Base-by-base conservation (phyloP, 2,797 vertebrate genomes). In the Valencia hispanica region DNA sequence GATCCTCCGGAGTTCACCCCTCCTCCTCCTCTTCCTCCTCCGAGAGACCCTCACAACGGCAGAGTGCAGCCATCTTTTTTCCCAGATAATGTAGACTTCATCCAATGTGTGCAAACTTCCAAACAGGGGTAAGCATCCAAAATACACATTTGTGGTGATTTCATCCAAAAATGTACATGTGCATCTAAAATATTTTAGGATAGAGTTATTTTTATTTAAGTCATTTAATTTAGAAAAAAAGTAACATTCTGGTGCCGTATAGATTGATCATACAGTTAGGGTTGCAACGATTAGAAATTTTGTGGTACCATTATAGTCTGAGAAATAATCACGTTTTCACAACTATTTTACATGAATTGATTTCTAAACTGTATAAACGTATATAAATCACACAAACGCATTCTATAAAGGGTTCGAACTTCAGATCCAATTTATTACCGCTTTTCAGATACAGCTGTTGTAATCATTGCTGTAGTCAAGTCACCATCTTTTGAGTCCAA, bases 1-100 rank as follows among this genome's bases (percentile, higher is more conserved):
- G 95, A 97, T 17, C 97, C 96, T 7, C 97, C 98, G 0, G 96
- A 97, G 55, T 96, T 97, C 43, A 94, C 94, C 1, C 98, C 98
- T 0, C 97, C 96, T 0, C 97, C 97, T 1, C 97, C 96, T 0
- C 96, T 95, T 12, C 97, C 97, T 53, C 94, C 96, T 50, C 96
- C 96, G 0, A 96, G 96, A 92, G 92, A 91, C 39, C 89, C 96
- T 74, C 91, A 94, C 79, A 98, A 97, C 0, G 96, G 96, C 75
- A 96, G 90, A 81, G 70, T 94, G 3, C 95, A 94, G 77, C 83
- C 88, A 0, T 91, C 93, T 0, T 93, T 95, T 86, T 94, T 94
- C 27, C 92, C 95, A 0, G 83, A 92, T 61, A 76, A 88, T 0
- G 90, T 94, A 57, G 88, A 92, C 71, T 53, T 87, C 51, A 65